Evolutionary conservation across 2,113 vertebrate species (phyloP), one percentile per base, ranked within the genome.

Genomic region (Thamnaconus septentrionalis): DNA sequence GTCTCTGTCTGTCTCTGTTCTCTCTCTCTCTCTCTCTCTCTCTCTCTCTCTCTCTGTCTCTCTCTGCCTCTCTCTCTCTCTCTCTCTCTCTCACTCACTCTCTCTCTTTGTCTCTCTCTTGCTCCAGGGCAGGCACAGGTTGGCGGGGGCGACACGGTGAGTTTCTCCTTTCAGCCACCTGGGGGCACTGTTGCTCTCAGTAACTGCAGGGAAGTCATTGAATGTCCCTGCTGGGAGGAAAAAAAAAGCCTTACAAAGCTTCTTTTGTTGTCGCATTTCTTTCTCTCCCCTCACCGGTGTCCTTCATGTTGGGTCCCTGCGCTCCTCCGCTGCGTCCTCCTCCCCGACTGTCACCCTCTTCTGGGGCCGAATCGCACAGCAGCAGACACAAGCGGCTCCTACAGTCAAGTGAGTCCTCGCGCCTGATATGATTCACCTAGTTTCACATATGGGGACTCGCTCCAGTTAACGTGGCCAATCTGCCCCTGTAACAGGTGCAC

Each of bases 351-450:
- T 65, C 45, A 41, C 59, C 39, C 4, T 6, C 0, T 65, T 61
- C 58, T 41, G 8, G 64, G 56, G 42, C 58, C 73, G 66, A 59
- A 75, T 73, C 70, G 76, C 65, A 61, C 73, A 55, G 18, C 18
- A 31, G 64, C 75, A 91, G 78, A 82, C 81, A 59, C 63, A 83
- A 18, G 71, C 79, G 3, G 64, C 46, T 59, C 74, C 81, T 53
- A 64, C 66, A 59, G 78, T 88, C 62, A 92, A 91, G 92, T 92
- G 86, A 90, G 92, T 88, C 45, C 60, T 43, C 9, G 11, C 56
- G 51, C 56, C 44, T 61, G 64, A 46, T 61, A 52, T 3, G 6
- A 7, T 46, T 52, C 44, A 48, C 56, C 11, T 45, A 40, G 43
- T 31, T 31, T 31, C 18, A 31, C 18, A 31, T 31, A 31, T 31